phyloP scores from a whole-genome alignment of 1,140 invertebrate species.

The Drosophila insularis region DNA sequence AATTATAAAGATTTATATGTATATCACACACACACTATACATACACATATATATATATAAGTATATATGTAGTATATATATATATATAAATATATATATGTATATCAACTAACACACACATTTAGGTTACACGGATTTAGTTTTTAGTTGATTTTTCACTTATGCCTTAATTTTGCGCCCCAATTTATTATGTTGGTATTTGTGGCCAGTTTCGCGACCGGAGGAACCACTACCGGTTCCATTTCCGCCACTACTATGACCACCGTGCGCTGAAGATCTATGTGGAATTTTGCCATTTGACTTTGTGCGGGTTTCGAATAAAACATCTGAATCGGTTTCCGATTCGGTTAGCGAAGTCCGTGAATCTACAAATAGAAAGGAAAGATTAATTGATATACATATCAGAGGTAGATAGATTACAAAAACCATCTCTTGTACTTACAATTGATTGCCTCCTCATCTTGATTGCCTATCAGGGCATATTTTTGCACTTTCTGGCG shows the following conservation, averaged over 20 bases:
- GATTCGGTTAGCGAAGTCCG: constrained; percentile 88
- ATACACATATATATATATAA: constrained; percentile 25
- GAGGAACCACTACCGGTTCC: constrained; percentile 52
- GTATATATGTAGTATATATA: constrained; percentile 36
- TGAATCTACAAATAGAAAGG: constrained; percentile 43
- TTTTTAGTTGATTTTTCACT: constrained; percentile 21
- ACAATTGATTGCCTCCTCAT: constrained; percentile 84
- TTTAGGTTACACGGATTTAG: constrained; percentile 8
- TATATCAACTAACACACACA: constrained; percentile 49
- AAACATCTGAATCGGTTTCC: constrained; percentile 89
- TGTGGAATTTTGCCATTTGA: constrained; percentile 83
- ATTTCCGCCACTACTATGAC: constrained; percentile 52
- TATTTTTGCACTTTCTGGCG: constrained; percentile 85
- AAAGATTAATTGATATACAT: neutral
- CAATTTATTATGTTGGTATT: constrained; percentile 84
- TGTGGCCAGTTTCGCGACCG: constrained; percentile 78
- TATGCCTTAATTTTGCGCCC: constrained; percentile 84
- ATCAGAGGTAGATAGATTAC: neutral
- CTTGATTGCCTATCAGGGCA: constrained; percentile 85
- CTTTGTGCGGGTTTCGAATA: constrained; percentile 86
- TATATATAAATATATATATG: no score
- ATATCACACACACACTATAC: constrained; percentile 33
- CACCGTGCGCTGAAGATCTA: constrained; percentile 42
- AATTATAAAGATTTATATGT: constrained; percentile 13
- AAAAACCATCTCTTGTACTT: constrained; percentile 57